A percentile compares a stretch with the other conserved stretches of the same genome.
Conservation (phyloP, 2,888 invertebrate species). For the Drosophila rubida region DNA sequence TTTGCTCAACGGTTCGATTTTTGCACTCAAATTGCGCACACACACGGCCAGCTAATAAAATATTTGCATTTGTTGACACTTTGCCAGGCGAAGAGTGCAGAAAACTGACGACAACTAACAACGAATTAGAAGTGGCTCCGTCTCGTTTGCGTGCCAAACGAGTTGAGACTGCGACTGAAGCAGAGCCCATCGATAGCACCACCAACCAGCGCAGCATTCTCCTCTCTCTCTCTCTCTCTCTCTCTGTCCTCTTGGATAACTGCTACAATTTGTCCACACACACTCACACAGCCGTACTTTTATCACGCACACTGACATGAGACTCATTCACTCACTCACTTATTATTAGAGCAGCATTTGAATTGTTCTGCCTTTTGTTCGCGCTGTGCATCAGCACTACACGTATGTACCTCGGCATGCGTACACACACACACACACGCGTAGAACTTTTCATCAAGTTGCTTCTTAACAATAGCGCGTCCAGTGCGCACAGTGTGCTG, state of each 20-base stretch:
- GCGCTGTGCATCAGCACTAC: constrained; percentile 24
- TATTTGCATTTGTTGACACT: constrained; percentile 42
- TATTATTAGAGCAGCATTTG: constrained; percentile 27
- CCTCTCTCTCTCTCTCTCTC: constrained; percentile 10
- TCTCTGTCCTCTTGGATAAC: constrained; percentile 7
- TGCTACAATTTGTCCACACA: constrained; percentile 21
- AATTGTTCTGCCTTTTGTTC: constrained; percentile 69
- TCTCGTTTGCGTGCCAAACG: constrained; percentile 60
- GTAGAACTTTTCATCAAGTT: constrained; percentile 4
- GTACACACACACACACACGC: constrained; percentile 2
- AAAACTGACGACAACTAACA: not conserved
- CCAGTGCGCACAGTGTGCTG: constrained; percentile 57
- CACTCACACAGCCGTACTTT: constrained; percentile 1
- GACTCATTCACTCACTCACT: constrained; percentile 10
- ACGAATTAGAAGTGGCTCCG: constrained; percentile 25
- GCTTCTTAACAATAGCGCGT: constrained; percentile 37
- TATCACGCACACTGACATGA: constrained; percentile 20
- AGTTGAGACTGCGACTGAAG: constrained; percentile 61
- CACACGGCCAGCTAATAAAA: constrained; percentile 26
- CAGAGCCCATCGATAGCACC: constrained; percentile 32
- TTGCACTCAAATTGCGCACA: constrained; percentile 53
- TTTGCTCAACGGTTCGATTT: constrained; percentile 57
- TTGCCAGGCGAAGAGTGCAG: not conserved
- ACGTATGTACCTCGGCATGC: constrained; percentile 4
- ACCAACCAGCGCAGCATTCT: not conserved